A percentile compares a stretch with the other conserved stretches of the same genome.
These are phyloP conservation scores for Drosophila rellima DNA, from an alignment of 2,888 invertebrate genomes.

Conservation along the genomic window DNA sequence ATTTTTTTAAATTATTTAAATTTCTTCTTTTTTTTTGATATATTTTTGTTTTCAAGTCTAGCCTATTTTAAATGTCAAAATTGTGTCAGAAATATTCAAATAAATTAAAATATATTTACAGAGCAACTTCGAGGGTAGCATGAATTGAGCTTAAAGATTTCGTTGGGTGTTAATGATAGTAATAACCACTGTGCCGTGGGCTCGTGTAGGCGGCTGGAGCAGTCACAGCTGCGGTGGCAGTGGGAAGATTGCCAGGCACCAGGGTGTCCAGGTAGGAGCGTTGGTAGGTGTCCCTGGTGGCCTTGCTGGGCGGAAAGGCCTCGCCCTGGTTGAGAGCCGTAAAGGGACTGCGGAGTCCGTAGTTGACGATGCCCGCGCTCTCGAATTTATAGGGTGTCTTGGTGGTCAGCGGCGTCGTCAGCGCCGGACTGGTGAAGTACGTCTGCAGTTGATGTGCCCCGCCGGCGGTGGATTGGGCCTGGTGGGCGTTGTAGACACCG, in stretches of 20 bases:
- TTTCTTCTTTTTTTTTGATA: neutral
- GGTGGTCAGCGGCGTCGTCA: conserved; percentile 54
- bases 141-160: neutral
- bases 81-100: neutral
- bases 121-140: neutral
- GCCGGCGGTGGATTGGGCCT: conserved; percentile 10
- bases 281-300: conserved; percentile 68
- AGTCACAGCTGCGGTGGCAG: conserved; percentile 32
- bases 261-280: conserved; percentile 81
- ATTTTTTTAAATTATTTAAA: neutral
- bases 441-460: too few relatives aligned
- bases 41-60: neutral
- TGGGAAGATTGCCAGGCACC: conserved; percentile 43
- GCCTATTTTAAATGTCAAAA: neutral
- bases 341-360: conserved; percentile 82
- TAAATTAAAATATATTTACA: conserved; percentile 53
- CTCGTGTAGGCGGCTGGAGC: neutral
- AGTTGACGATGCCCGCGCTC: conserved; percentile 74
- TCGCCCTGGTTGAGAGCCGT: conserved; percentile 84
- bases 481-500: conserved; percentile 41
- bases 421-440: conserved; percentile 74
- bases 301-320: conserved; percentile 81
- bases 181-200: conserved; percentile 54
- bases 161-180: conserved; percentile 47
- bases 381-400: conserved; percentile 80